These are phyloP conservation scores for Capricornis sumatraensis DNA, from an alignment of 2,113 vertebrate genomes.

Conservation along the genomic window DNA sequence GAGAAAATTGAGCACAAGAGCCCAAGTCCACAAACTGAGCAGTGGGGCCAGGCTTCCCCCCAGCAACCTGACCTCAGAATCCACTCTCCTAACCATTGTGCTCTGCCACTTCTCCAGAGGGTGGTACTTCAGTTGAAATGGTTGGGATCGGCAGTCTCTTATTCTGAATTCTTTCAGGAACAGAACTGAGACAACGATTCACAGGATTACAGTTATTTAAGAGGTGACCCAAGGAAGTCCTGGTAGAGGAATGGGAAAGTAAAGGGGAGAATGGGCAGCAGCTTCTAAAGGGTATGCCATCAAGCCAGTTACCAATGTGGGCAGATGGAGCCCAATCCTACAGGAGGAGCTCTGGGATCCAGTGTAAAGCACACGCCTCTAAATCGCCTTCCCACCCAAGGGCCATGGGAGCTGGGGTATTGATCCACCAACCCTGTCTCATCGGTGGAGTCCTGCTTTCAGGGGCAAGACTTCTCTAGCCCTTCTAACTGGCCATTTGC, in stretches of 20 bases:
- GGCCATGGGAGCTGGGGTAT: neutral
- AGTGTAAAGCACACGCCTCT: neutral
- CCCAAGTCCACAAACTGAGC: neutral
- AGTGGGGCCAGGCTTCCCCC: neutral
- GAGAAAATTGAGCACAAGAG: neutral
- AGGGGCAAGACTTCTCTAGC: neutral
- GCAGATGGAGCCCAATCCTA: neutral
- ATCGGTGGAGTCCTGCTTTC: neutral
- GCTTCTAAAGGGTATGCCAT: neutral
- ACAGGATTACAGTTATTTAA: neutral
- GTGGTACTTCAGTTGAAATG: neutral
- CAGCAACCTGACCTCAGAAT: neutral
- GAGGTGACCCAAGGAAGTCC: neutral
- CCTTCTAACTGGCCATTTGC: neutral
- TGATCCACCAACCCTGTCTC: neutral
- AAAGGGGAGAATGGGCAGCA: neutral
- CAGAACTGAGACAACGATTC: neutral
- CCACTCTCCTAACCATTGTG: neutral
- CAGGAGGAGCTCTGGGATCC: neutral
- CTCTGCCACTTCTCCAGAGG: neutral
- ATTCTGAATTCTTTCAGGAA: neutral
- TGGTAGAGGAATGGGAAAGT: neutral
- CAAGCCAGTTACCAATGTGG: neutral
- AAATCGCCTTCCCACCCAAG: neutral
- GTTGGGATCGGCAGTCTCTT: neutral